phyloP scores from a whole-genome alignment of 2,113 vertebrate species.

The Chaenogobius annularis region DNA sequence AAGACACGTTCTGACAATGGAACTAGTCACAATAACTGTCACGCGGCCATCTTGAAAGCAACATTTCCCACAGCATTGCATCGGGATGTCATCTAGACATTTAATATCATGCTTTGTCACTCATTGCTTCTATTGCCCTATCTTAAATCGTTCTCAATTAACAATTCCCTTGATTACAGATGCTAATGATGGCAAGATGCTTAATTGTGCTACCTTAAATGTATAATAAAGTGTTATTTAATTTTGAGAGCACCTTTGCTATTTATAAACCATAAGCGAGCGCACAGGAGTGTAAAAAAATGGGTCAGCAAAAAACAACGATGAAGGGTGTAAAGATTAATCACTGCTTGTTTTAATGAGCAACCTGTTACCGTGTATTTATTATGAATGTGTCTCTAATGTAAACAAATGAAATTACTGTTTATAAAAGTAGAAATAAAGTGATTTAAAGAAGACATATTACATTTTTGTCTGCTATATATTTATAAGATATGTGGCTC shows the following conservation, averaged over 20 bases:
- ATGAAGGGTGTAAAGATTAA: not conserved
- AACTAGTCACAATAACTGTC: conserved; percentile 53
- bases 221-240: conserved; percentile 63
- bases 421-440: too few species aligned
- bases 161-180: conserved; percentile 10
- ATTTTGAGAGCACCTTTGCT: conserved; percentile 55
- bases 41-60: conserved; percentile 13
- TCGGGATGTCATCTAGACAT: not conserved
- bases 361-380: too few species aligned
- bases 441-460: too few species aligned
- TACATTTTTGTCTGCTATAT: too few species aligned
- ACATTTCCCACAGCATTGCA: not conserved
- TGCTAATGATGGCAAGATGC: conserved; percentile 39
- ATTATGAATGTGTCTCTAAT: too few species aligned
- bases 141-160: conserved; percentile 12
- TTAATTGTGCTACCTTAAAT: conserved; percentile 65
- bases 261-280: conserved; percentile 34
- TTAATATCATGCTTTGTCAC: conserved; percentile 3
- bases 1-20: conserved; percentile 65
- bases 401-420: too few species aligned
- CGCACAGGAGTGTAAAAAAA: conserved; percentile 55
- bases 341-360: too few species aligned
- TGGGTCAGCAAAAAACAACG: conserved; percentile 60
- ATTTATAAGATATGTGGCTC: too few species aligned
- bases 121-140: conserved; percentile 15